Evolutionary conservation across 2,797 vertebrate genomes (phyloP), one percentile per base, ranked within the genome.

Genomic region (Eptatretus atami): DNA sequence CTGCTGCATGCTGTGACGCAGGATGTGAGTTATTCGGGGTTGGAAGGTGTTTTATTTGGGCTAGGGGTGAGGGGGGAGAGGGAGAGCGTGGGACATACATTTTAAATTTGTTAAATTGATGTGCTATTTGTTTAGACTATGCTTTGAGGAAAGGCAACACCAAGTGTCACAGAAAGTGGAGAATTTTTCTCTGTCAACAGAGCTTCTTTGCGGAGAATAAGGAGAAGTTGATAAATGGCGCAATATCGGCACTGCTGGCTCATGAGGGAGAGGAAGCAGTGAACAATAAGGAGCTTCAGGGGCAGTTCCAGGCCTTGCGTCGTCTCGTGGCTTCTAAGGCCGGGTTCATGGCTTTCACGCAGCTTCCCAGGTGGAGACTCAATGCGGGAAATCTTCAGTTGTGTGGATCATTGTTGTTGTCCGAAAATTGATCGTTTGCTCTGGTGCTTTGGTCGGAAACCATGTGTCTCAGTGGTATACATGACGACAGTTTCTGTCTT

Each of bases 161-260:
- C 31, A 44, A 44, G 31, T 44, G 31, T 44, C 31, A 44, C 31
- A 44, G 31, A 44, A 44, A 44, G 31, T 44, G 6, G 31, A 4
- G 4, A 44, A 44, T 44, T 44, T 44, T 44, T 4, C 31, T 44
- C 6, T 44, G 31, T 44, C 31, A 44, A 44, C 68, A 96, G 92
- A 90, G 92, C 65, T 79, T 98, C 63, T 98, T 98, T 73, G 96
- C 92, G 1, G 92, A 98, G 79, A 98, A 98, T 77, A 98, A 98
- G 75, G 92, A 98, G 75, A 98, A 98, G 70, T 79, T 98, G 71
- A 98, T 98, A 71, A 94, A 84, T 79, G 95, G 94, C 65, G 86
- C 90, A 68, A 82, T 94, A 73, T 80, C 86, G 69, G 86, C 92
- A 52, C 76, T 98, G 54, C 71, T 98, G 3, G 84, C 80, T n/a